Evolutionary conservation across 2,797 vertebrate species (phyloP), one percentile per base, ranked within the genome.

Genomic region (Melanotaenia trifasciata): DNA sequence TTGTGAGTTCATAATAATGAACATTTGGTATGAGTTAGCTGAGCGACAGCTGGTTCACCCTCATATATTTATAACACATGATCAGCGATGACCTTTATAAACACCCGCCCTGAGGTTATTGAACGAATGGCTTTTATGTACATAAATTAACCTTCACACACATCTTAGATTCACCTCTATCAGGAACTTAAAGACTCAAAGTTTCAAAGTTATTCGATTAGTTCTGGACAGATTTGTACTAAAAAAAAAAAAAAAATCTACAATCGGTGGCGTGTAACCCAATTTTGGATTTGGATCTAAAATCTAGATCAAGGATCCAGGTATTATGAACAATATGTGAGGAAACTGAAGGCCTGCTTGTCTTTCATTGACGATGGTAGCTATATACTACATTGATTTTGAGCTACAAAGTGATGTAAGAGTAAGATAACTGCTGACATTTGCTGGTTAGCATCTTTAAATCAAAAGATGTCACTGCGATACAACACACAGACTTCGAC

Each of bases 11-110:
- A 80, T 47, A 65, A 38, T 83, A 71, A 88, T 89, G 87, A 86
- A 87, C 82, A 85, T 90, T 91, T 86, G 35, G 74, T 20, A 26
- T 80, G 76, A 54, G 61, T 69, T 74, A 81, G 84, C 57, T 45
- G 63, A 61, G 63, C 58, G 77, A 67, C 87, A 85, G 80, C 78
- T 87, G 80, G 76, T 72, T 35, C 16, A 51, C 72, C 30, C 0
- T 43, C 61, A 43, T 61, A 54, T 58, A 78, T 65, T 77, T 47
- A 70, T 53, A 72, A 75, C 59, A 74, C 9, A 50, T 51, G 40
- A 50, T 50, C 45, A 50, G n/a, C 5, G 45, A 50, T 63, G 67
- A 86, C 82, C 80, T 87, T 87, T 78, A 79, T 67, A 33, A 67
- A 20, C 10, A 35, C 54, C 32, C 35, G 2, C 20, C 28, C 13